phyloP scores from a whole-genome alignment of 2,797 vertebrate genomes.

The Meriones psammophilus region DNA sequence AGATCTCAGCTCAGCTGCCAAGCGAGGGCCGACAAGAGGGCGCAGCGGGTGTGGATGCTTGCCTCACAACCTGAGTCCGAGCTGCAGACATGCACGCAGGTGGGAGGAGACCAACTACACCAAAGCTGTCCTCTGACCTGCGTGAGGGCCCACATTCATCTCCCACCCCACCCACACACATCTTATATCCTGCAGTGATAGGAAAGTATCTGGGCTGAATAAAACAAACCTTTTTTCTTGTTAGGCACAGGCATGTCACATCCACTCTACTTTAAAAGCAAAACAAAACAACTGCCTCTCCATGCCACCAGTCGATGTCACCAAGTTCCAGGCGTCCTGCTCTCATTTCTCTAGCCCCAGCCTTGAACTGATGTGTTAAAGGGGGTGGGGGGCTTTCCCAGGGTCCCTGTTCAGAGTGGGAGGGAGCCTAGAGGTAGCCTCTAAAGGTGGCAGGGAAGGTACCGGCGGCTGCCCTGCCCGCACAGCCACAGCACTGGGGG shows the following conservation, averaged over 20 bases:
- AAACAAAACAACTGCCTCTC: not conserved
- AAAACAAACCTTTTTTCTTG: not conserved
- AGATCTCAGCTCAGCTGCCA: accelerated
- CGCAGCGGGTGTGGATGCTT: accelerated
- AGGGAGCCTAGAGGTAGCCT: not conserved
- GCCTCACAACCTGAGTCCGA: not conserved
- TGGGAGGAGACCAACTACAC: not conserved
- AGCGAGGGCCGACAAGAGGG: not conserved
- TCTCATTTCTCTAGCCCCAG: not conserved
- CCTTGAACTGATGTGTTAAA: too few species aligned
- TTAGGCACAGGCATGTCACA: not conserved
- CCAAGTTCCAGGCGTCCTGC: not conserved
- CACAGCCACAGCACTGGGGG: too few species aligned
- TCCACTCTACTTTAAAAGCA: not conserved
- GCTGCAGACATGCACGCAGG: not conserved
- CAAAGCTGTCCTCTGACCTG: not conserved
- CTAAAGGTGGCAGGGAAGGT: not conserved
- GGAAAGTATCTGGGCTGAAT: not conserved
- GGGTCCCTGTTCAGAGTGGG: not conserved
- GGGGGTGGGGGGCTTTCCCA: not conserved
- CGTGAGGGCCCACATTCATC: not conserved
- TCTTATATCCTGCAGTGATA: too few species aligned
- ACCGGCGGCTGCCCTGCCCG: not conserved
- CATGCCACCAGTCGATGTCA: accelerated
- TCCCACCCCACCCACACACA: too few species aligned